These are phyloP conservation scores for Solea solea DNA, from an alignment of 2,113 vertebrate species.

Conservation along the genomic window DNA sequence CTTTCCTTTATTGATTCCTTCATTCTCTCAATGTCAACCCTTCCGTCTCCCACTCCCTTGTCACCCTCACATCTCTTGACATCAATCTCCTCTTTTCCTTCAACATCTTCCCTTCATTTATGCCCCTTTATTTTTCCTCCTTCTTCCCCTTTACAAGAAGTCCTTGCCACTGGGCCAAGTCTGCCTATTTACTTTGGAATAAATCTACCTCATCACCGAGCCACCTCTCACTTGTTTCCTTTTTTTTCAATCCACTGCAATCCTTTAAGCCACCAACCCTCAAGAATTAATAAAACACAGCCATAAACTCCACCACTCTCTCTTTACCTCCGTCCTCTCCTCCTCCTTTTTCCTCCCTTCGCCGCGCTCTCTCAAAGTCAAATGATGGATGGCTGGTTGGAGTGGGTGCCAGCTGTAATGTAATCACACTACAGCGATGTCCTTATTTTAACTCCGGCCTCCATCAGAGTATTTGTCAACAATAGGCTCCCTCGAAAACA, in stretches of 20 bases:
- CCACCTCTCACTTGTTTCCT: conserved; percentile 41
- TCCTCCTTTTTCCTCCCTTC: neutral
- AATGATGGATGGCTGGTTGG: conserved; percentile 56
- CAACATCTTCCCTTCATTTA: neutral
- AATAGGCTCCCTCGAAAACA: conserved; percentile 22
- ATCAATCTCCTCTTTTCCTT: neutral
- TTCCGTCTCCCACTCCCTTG: conserved; percentile 21
- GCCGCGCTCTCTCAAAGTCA: conserved; percentile 52
- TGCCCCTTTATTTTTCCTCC: neutral
- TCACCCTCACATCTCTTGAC: conserved; percentile 22
- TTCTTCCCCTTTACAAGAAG: conserved; percentile 55
- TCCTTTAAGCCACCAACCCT: conserved; percentile 69
- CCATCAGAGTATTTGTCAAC: conserved; percentile 42
- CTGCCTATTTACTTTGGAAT: conserved; percentile 64
- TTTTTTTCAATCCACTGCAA: conserved; percentile 51
- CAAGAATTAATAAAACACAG: conserved; percentile 67
- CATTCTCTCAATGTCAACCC: conserved; percentile 54
- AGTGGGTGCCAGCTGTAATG: conserved; percentile 69
- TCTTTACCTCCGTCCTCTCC: neutral
- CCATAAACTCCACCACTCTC: conserved; percentile 50
- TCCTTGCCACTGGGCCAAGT: conserved; percentile 56
- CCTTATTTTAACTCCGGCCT: conserved; percentile 47
- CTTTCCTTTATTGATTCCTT: conserved; percentile 63
- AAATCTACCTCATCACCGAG: conserved; percentile 63
- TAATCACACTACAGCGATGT: conserved; percentile 55